Evolutionary conservation across 2,888 invertebrate genomes (phyloP), one percentile per base, ranked within the genome.

Genomic region (Listrodromus nycthemerus): DNA sequence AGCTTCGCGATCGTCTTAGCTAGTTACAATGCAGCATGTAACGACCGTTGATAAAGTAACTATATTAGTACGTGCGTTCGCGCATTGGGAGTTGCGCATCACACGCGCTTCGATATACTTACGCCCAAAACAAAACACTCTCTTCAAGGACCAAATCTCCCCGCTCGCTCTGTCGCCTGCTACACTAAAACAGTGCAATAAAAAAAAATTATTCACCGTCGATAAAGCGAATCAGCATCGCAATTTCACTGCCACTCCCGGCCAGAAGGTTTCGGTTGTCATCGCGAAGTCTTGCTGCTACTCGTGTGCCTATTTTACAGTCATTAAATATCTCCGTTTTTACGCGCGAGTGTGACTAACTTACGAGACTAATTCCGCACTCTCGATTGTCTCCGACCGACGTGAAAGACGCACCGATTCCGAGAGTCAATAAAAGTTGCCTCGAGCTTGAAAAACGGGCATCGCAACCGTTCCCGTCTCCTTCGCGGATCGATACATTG

Each of bases 141-240:
- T 55, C n/a, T 8, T 3, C 4, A 0, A 16, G 24, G 6, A 30
- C 58, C 1, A 58, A 58, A 27, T 58, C 30, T 58, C 6, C 27
- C 13, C 10, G 33, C 10, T 24, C 50, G 63, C 27, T 30, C 33
- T 16, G 21, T n/a, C 19, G 13, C 21, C 63, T 30, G 63, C 19
- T 10, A 48, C 30, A 48, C 48, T 48, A 16, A 27, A 50, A 27
- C n/a, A 58, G 21, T 16, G 13, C 58, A 30, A 30, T 33, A 19
- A 61, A 21, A 52, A 37, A 37, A 65, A 21, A 30, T 33, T 33
- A 50, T 75, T 65, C 65, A 65, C 74, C 2, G 37, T 65, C 74
- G 52, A 75, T 75, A 37, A 65, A 75, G 61, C 65, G 65, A 75
- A 75, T 65, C 65, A 65, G 63, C 37, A 52, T 37, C 50, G 30